Conservation (phyloP, 2,113 vertebrate genomes). For the Triplophysa dalaica region DNA sequence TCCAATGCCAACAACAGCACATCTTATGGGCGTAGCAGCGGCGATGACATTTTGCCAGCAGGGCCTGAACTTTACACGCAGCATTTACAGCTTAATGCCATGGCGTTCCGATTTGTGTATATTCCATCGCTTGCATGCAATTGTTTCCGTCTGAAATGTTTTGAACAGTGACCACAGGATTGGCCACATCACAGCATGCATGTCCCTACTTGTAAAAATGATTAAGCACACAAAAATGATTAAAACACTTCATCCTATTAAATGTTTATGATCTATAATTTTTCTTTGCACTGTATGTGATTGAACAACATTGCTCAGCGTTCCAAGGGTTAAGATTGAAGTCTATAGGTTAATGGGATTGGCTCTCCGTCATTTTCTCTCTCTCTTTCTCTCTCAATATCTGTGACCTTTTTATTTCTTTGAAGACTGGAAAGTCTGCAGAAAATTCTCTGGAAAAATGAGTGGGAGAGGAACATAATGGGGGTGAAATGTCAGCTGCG, state of each 20-base stretch:
- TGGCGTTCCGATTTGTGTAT: constrained; percentile 2
- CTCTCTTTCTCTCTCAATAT: not conserved
- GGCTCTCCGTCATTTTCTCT: not conserved
- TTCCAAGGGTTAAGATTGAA: constrained; percentile 18
- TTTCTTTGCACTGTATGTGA: not conserved
- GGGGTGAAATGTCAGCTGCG: constrained; percentile 18
- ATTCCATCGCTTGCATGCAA: constrained; percentile 11
- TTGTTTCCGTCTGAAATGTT: constrained; percentile 1
- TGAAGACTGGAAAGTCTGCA: constrained; percentile 24
- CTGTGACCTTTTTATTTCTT: constrained; percentile 31
- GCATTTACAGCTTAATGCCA: not conserved
- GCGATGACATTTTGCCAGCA: not conserved
- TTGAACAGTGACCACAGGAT: not conserved
- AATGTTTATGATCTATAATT: too few species aligned
- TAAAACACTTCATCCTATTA: too few species aligned
- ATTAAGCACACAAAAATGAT: not conserved
- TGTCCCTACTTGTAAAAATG: too few species aligned
- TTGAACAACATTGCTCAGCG: not conserved
- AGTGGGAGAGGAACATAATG: constrained; percentile 22
- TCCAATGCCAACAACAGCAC: constrained; percentile 2
- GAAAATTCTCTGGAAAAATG: constrained; percentile 26
- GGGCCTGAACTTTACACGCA: not conserved
- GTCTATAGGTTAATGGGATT: constrained; percentile 30
- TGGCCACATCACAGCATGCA: not conserved
- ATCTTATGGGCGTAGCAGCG: not conserved